Evolutionary conservation across 2,888 invertebrate species (phyloP).

Genomic region (Tromatobia lineatoria): DNA sequence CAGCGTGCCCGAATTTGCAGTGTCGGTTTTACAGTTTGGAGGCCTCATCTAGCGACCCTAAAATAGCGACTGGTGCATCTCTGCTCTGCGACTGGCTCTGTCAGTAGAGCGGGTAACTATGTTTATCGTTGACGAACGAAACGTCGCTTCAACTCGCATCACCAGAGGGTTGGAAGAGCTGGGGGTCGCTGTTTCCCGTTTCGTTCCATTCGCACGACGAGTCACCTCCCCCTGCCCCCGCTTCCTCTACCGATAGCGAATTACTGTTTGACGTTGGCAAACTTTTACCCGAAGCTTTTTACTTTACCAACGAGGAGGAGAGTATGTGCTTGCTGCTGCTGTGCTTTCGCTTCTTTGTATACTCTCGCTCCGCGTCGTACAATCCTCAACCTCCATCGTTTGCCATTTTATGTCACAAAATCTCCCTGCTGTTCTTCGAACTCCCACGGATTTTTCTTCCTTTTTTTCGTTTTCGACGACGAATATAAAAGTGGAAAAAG

Average conservation of each 20-base stretch:
- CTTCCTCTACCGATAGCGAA: constrained; percentile 71
- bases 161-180: constrained; percentile 61
- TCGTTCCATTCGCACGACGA: constrained; percentile 40
- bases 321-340: constrained; percentile 32
- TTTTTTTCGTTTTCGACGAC: background rate
- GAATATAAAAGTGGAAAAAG: constrained; percentile 21
- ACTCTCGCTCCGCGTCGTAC: constrained; percentile 38
- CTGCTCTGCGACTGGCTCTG: constrained; percentile 39
- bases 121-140: constrained; percentile 76
- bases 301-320: constrained; percentile 43
- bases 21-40: constrained; percentile 14
- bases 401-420: constrained; percentile 68
- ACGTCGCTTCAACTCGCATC: constrained; percentile 67
- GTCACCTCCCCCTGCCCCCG: constrained; percentile 10
- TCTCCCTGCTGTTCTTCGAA: constrained; percentile 1
- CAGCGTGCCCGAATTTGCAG: constrained; percentile 10
- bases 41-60: constrained; percentile 21
- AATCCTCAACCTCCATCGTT: constrained; percentile 68
- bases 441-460: background rate
- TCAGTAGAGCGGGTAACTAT: constrained; percentile 74
- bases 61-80: constrained; percentile 13
- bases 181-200: constrained; percentile 41
- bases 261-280: constrained; percentile 77
- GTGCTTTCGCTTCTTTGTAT: constrained; percentile 1
- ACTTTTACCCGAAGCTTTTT: constrained; percentile 73